These are phyloP conservation scores for Aphelinus atriplicis DNA, from an alignment of 1,140 invertebrate genomes.

Conservation along the genomic window DNA sequence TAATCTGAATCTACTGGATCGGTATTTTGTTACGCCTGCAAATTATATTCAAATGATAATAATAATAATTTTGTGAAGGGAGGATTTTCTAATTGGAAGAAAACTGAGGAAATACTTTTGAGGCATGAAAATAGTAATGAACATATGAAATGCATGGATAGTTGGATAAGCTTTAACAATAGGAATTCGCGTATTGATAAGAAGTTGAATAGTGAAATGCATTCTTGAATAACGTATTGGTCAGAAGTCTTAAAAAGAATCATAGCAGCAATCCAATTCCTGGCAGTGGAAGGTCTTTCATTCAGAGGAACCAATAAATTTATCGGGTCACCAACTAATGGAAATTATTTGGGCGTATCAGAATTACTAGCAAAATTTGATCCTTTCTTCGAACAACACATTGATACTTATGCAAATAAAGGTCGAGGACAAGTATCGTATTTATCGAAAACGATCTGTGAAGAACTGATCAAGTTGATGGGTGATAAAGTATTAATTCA, in stretches of 20 bases:
- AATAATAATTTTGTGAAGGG: conserved; percentile 9
- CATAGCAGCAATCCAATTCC: conserved; percentile 28
- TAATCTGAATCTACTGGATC: conserved; percentile 36
- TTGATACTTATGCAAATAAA: conserved; percentile 50
- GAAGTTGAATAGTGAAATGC: background rate
- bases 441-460: conserved; percentile 52
- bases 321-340: conserved; percentile 47
- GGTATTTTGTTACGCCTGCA: conserved; percentile 39
- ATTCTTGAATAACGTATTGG: conserved; percentile 37
- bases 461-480: conserved; percentile 38
- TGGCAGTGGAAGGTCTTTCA: conserved; percentile 44
- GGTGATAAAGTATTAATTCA: conserved; percentile 18
- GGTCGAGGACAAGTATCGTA: conserved; percentile 51
- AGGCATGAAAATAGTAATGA: conserved; percentile 30
- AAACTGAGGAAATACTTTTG: background rate
- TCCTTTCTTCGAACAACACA: conserved; percentile 54
- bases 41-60: conserved; percentile 25
- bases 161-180: conserved; percentile 5
- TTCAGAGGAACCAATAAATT: conserved; percentile 47
- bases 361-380: conserved; percentile 56
- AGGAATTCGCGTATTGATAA: conserved; percentile 9
- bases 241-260: conserved; percentile 25
- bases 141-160: conserved; percentile 9
- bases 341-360: conserved; percentile 48
- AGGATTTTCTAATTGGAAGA: conserved; percentile 40